A percentile compares a stretch with the other conserved stretches of the same genome.
Conservation (phyloP, 37 sponge, comb jelly and placozoan species). For the Halichondria panicea region DNA sequence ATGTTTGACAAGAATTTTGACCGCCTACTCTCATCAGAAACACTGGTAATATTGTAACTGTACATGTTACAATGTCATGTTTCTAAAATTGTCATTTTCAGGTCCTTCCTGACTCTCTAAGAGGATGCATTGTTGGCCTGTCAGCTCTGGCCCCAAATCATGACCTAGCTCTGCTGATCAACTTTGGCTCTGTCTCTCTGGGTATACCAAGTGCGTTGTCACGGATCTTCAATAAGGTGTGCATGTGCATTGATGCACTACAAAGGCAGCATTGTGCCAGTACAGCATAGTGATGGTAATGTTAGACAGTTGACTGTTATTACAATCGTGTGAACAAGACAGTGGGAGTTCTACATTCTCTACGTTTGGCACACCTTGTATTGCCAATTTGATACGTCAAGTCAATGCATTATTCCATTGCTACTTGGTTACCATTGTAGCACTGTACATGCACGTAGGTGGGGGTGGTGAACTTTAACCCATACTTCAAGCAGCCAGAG, state of each 20-base stretch:
- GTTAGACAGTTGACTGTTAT: too few species aligned
- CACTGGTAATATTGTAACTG: conserved; percentile 13
- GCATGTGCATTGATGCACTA: too few species aligned
- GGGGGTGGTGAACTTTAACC: conserved; percentile 30
- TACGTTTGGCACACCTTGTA: too few species aligned
- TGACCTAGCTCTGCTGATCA: conserved; percentile 26
- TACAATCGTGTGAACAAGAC: too few species aligned
- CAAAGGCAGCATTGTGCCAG: too few species aligned
- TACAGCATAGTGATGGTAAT: too few species aligned
- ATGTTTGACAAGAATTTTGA: neutral
- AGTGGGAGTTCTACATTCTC: too few species aligned
- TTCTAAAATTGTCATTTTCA: neutral
- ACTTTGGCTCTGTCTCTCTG: conserved; percentile 29
- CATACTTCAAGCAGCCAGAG: conserved; percentile 3
- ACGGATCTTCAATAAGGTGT: conserved; percentile 29
- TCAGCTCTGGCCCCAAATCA: conserved; percentile 11
- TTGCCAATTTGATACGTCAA: too few species aligned
- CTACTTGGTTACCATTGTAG: too few species aligned
- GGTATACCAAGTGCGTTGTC: conserved; percentile 33
- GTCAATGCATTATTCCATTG: too few species aligned
- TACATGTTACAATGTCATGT: too few species aligned
- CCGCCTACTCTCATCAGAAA: neutral
- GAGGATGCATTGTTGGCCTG: conserved; percentile 35
- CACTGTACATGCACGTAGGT: neutral
- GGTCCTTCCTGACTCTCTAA: conserved; percentile 20